Evolutionary conservation across 2,888 invertebrate genomes (phyloP).

Genomic region (Enoplolaimus lenunculus): DNA sequence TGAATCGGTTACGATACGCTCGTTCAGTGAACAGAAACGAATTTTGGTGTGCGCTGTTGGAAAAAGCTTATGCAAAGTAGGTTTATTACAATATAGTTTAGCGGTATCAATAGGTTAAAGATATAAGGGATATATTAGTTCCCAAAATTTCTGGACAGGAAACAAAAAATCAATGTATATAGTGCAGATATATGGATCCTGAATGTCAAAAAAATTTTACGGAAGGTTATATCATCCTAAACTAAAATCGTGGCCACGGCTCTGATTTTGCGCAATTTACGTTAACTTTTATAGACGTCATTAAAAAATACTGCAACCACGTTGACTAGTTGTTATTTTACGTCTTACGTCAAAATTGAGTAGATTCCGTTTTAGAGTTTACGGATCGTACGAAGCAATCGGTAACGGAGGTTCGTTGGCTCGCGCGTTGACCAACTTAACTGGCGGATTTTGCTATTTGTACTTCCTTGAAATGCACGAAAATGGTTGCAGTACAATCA

Average conservation of each 20-base stretch:
- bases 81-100: slow-evolving; percentile 24
- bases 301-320: too few species aligned
- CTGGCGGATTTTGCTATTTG: neutral
- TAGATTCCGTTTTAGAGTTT: neutral
- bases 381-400: neutral
- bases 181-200: too few species aligned
- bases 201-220: too few species aligned
- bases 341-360: neutral
- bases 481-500: neutral
- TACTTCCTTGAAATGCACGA: neutral
- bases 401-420: neutral
- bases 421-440: neutral
- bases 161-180: too few species aligned
- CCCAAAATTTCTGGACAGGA: too few species aligned
- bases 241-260: too few species aligned
- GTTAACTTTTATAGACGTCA: too few species aligned
- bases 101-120: too few species aligned
- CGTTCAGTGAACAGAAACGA: neutral
- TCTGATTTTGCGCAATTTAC: too few species aligned
- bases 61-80: neutral
- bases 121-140: too few species aligned
- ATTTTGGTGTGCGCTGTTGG: neutral
- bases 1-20: neutral
- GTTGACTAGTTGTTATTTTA: neutral
- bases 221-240: too few species aligned